Base-by-base conservation (phyloP, 2,888 invertebrate genomes). In the Polyommatus icarus region DNA sequence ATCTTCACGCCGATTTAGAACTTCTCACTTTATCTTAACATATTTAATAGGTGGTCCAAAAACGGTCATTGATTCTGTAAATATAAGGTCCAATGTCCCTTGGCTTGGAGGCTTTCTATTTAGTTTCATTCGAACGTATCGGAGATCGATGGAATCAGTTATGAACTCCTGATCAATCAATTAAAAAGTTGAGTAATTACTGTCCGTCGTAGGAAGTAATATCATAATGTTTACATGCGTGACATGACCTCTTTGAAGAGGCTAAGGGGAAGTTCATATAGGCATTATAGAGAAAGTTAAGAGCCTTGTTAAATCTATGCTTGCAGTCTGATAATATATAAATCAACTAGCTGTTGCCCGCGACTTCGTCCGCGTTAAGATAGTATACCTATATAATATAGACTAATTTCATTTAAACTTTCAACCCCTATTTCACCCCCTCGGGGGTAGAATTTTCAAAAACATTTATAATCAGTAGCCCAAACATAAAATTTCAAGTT, bases 161-260 rank as follows among this genome's bases (percentile, higher is more conserved):
- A 83, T 76, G 79, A 81, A 80, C 78, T 82, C 89, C 88, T 89
- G 89, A 87, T 88, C 87, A 86, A 88, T 90, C 89, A 89, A 90
- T 91, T 91, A 90, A 84, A 72, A 20, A 57, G 36, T 73, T 72
- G 40, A 57, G 57, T 73, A 77, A 72, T 71, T 50, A 54, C 75
- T 50, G 24, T 32, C 67, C 29, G 67, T 15, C 29, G 67, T 67
- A 32, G 29, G 67, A 29, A 67, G 67, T 61, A 61, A 67, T 67
- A 67, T 32, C 67, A 67, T 29, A 32, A 67, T 67, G 29, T 67
- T 67, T 67, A 32, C 18, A 67, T 67, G 8, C 29, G 29, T 67
- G 67, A 67, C 29, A 15, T 15, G 67, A 67, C 15, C 67, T 67
- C 29, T 67, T 20, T 67, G 67, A 15, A 6, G 67, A 5, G 24